These are phyloP conservation scores for Trisateles emortualis DNA, from an alignment of 2,888 invertebrate genomes.

Conservation along the genomic window DNA sequence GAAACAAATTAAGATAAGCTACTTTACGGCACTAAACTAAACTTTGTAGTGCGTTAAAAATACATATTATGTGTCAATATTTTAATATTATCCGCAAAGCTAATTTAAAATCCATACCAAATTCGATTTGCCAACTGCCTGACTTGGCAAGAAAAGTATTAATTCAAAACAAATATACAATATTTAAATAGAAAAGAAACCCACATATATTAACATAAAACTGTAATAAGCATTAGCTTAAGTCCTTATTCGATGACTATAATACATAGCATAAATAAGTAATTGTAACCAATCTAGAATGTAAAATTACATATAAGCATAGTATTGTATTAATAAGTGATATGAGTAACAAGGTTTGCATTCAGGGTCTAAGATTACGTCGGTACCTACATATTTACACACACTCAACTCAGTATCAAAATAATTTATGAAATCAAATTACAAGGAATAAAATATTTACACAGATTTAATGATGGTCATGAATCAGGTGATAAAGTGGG, in stretches of 20 bases:
- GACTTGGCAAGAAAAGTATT: too few relatives aligned
- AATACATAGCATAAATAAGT: background rate
- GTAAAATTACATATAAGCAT: too few relatives aligned
- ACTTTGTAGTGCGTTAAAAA: too few relatives aligned
- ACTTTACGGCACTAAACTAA: too few relatives aligned
- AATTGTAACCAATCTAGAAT: background rate
- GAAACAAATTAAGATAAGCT: too few relatives aligned
- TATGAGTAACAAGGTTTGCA: background rate
- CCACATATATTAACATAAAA: background rate
- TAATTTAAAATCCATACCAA: too few relatives aligned
- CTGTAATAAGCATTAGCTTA: background rate
- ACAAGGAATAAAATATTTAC: conserved; percentile 17
- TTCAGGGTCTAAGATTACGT: background rate
- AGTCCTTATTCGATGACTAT: background rate
- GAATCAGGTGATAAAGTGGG: conserved; percentile 22
- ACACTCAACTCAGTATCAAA: background rate
- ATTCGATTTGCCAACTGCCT: too few relatives aligned
- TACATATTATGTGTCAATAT: too few relatives aligned
- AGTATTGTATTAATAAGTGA: too few relatives aligned
- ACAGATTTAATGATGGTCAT: conserved; percentile 17
- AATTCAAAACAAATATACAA: too few relatives aligned
- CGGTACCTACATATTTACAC: background rate
- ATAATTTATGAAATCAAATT: conserved; percentile 10
- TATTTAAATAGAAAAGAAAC: too few relatives aligned
- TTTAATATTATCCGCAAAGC: too few relatives aligned